Evolutionary conservation across 2,113 vertebrate species (phyloP), one percentile per base, ranked within the genome.

Genomic region (Spizaetus ornatus): DNA sequence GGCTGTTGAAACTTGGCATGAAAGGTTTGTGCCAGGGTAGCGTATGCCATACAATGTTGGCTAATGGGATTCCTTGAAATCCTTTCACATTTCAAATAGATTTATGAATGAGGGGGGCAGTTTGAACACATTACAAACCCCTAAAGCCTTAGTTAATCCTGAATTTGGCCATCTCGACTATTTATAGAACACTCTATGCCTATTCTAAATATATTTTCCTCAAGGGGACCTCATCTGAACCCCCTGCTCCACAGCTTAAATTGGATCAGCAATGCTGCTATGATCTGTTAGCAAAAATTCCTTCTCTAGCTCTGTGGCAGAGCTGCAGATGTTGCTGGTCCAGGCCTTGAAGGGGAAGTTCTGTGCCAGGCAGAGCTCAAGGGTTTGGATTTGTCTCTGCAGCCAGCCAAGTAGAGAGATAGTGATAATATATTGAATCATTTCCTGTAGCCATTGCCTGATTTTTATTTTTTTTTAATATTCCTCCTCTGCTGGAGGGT

Each of bases 191-290:
- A 29, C 21, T 81, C 86, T 65, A 53, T 72, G 65, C 58, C 43
- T 85, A 53, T 92, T 95, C 91, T 92, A 93, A 89, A 80, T 85
- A 91, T 79, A 62, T 47, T 88, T 94, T 88, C 58, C 89, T 88
- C 91, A 91, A 82, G 74, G 71, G 81, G 42, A 80, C 38, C 45
- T 92, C 73, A 90, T 94, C 83, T 93, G 86, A 85, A 27, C 55
- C 56, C 70, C 40, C 63, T 91, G 53, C 58, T 91, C 87, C 71
- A 82, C 58, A 82, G 62, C 50, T 93, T 91, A 79, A 77, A 81
- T 87, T 93, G 86, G 45, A 93, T 93, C 86, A 93, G 89, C 62
- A 85, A 20, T 82, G 69, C 69, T 91, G 56, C 80, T 86, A 6
- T 86, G 47, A 78, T 90, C 79, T 67, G 56, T 78, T 92, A 67